A percentile compares a stretch with the other conserved stretches of the same genome.
Conservation (phyloP, 1,140 invertebrate species). For the Acromyrmex charruanus region DNA sequence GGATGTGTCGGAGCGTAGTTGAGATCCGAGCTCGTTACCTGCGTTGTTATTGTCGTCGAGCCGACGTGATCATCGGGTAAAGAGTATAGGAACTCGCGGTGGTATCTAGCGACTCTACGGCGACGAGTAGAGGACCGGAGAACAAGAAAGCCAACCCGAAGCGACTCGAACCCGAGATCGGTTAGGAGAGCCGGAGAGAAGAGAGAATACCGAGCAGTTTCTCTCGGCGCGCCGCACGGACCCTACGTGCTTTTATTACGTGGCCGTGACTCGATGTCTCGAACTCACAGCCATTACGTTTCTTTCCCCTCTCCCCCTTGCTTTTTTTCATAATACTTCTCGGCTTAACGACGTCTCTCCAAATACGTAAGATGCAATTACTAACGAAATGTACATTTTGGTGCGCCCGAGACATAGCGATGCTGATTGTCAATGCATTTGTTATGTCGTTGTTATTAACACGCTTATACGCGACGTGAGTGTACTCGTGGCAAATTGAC, state of each 20-base stretch:
- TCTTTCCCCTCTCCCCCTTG: conserved; percentile 19
- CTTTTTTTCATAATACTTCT: conserved; percentile 55
- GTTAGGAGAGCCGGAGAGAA: conserved; percentile 77
- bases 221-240: conserved; percentile 78
- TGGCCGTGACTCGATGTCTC: conserved; percentile 72
- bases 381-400: conserved; percentile 46
- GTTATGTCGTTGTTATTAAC: conserved; percentile 53
- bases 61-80: conserved; percentile 37
- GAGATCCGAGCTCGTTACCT: conserved; percentile 64
- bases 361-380: conserved; percentile 59
- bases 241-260: conserved; percentile 82
- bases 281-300: conserved; percentile 58
- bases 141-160: conserved; percentile 74
- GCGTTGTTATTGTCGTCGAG: conserved; percentile 62
- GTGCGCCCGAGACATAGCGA: neutral
- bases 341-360: conserved; percentile 57
- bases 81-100: conserved; percentile 16
- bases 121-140: conserved; percentile 72
- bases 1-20: conserved; percentile 15
- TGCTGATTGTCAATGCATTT: conserved; percentile 45
- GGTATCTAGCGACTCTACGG: conserved; percentile 47
- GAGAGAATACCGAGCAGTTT: conserved; percentile 82
- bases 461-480: conserved; percentile 5
- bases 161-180: conserved; percentile 74
- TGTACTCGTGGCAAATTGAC: conserved; percentile 11